Evolutionary conservation across 2,797 vertebrate species (phyloP).

Genomic region (Protosalanx chinensis): DNA sequence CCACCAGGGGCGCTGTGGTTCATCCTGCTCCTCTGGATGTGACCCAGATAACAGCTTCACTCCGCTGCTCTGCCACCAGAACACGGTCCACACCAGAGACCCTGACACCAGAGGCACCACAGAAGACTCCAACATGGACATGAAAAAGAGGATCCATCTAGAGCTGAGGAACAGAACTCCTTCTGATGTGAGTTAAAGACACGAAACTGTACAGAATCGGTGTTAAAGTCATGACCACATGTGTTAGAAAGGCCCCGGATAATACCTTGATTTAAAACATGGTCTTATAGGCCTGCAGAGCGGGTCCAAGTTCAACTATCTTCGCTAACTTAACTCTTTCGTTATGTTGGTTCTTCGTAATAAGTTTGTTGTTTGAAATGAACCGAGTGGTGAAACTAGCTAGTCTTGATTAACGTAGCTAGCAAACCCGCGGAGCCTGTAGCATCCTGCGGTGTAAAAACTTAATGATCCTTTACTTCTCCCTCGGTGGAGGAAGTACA

Average conservation of each 20-base stretch:
- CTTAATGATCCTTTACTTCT: no score
- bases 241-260: background rate
- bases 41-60: background rate
- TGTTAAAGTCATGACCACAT: background rate
- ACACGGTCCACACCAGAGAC: background rate
- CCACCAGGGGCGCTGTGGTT: constrained; percentile 61
- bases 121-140: constrained; percentile 77
- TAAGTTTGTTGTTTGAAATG: no score
- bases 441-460: no score
- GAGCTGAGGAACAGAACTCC: constrained; percentile 86
- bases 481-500: no score
- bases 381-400: no score
- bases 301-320: background rate
- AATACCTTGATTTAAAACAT: background rate
- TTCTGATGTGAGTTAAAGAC: constrained; percentile 76
- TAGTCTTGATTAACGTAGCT: no score
- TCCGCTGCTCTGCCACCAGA: background rate
- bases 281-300: background rate
- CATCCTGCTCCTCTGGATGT: constrained; percentile 54
- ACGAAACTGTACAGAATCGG: constrained; percentile 9
- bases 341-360: no score
- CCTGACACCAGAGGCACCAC: constrained; percentile 12
- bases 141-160: constrained; percentile 85
- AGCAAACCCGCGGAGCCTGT: no score
- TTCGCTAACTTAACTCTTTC: background rate